phyloP scores from a whole-genome alignment of 2,113 vertebrate species.

The Macaca mulatta region DNA sequence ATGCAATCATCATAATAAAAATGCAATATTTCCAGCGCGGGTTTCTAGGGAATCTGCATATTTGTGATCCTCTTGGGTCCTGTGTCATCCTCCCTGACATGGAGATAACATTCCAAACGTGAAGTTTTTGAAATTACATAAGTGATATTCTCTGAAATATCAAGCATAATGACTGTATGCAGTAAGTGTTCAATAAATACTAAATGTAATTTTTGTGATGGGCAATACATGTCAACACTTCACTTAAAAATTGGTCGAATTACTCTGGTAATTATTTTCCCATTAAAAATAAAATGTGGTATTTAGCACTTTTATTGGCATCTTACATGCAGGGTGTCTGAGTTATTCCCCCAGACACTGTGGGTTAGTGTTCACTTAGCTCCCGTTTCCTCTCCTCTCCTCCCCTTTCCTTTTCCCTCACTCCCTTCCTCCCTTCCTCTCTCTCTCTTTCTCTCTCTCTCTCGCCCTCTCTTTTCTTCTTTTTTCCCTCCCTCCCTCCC shows the following conservation, averaged over 20 bases:
- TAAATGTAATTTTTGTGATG: not conserved
- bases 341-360: not conserved
- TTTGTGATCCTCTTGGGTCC: not conserved
- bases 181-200: not conserved
- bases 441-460: too few species aligned
- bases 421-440: too few species aligned
- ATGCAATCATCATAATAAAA: not conserved
- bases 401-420: not conserved
- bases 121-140: too few species aligned
- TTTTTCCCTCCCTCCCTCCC: fast-evolving
- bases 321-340: too few species aligned
- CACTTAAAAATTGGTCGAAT: not conserved
- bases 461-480: too few species aligned
- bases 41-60: too few species aligned
- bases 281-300: not conserved
- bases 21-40: not conserved
- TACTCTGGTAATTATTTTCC: not conserved
- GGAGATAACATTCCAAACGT: too few species aligned
- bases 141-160: too few species aligned
- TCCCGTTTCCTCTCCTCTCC: too few species aligned
- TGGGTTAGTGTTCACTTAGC: not conserved
- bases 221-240: not conserved
- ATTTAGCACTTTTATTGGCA: not conserved
- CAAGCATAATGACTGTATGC: fast-evolving
- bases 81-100: not conserved